A percentile compares a stretch with the other conserved stretches of the same genome.
Evolutionary conservation across 2,888 invertebrate genomes (phyloP).

Genomic region (Hirtodrosophila alboralis): DNA sequence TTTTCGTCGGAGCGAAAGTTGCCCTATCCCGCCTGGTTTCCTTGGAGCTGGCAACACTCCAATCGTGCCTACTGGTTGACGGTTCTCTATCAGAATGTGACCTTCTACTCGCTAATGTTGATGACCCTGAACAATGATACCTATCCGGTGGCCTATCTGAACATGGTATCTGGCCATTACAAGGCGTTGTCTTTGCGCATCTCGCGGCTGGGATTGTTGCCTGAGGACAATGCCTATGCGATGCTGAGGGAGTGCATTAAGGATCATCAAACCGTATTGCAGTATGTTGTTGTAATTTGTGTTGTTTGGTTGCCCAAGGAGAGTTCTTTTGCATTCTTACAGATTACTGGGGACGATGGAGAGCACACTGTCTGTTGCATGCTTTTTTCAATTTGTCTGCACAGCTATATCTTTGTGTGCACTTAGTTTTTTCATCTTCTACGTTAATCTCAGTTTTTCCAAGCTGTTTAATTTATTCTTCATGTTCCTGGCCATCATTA

Average conservation of each 20-base stretch:
- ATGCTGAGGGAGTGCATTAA: conserved; percentile 66
- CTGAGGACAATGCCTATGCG: background rate
- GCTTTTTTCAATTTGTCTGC: conserved; percentile 85
- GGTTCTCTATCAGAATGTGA: conserved; percentile 26
- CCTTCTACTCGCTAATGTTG: conserved; percentile 31
- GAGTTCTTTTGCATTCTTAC: conserved; percentile 40
- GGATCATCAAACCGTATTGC: conserved; percentile 76
- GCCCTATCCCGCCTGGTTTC: conserved; percentile 75
- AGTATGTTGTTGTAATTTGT: conserved; percentile 42
- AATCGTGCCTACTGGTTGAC: conserved; percentile 10
- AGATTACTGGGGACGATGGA: conserved; percentile 85
- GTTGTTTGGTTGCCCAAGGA: too few species aligned
- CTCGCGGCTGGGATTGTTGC: conserved; percentile 12
- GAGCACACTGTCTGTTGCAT: conserved; percentile 84
- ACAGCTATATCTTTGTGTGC: conserved; percentile 82
- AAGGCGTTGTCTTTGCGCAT: conserved; percentile 70
- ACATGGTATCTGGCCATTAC: conserved; percentile 73
- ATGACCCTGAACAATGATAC: conserved; percentile 63
- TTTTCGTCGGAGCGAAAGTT: conserved; percentile 44
- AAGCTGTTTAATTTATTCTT: conserved; percentile 33
- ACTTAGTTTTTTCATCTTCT: conserved; percentile 84
- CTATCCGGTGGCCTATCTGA: conserved; percentile 75
- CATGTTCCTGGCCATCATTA: conserved; percentile 81
- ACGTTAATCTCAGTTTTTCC: conserved; percentile 58
- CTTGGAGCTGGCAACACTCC: conserved; percentile 68